Percentiles rank a stretch among this genome's conserved stretches.
Conservation (phyloP, 2,888 invertebrate species). For the Mermis nigrescens region DNA sequence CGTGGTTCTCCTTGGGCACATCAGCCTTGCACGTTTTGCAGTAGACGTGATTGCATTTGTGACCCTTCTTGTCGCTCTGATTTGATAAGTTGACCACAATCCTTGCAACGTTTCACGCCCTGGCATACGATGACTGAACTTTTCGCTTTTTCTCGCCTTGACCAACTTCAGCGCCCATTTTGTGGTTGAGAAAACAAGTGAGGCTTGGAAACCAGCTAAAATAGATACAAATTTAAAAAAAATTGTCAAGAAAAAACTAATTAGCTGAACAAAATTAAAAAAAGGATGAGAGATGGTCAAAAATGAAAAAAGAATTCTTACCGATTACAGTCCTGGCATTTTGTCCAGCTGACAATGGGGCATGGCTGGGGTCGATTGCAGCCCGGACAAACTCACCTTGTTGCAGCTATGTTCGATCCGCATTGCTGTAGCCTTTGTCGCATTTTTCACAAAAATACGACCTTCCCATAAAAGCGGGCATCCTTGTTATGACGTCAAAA, state of each 20-base stretch:
- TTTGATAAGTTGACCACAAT: not conserved
- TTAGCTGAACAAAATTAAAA: no score
- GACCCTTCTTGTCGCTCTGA: no score
- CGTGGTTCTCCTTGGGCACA: not conserved
- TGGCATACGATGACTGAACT: not conserved
- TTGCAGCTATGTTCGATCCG: not conserved
- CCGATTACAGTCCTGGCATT: not conserved
- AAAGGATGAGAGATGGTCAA: no score
- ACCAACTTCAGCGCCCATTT: not conserved
- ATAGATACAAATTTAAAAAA: no score
- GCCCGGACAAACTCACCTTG: not conserved
- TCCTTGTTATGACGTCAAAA: constrained; percentile 2
- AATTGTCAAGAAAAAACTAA: no score
- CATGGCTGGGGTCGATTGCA: not conserved
- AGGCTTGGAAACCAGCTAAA: not conserved
- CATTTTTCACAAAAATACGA: constrained; percentile 2
- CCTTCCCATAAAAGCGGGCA: not conserved
- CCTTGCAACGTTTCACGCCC: not conserved
- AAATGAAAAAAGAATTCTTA: no score
- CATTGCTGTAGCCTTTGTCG: constrained; percentile 3
- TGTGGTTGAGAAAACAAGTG: not conserved
- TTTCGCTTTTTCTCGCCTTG: not conserved
- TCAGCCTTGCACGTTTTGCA: not conserved
- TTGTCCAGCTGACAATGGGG: not conserved
- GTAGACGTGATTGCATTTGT: not conserved